Conservation (phyloP, 2,113 vertebrate genomes). For the Oxyura jamaicensis region DNA sequence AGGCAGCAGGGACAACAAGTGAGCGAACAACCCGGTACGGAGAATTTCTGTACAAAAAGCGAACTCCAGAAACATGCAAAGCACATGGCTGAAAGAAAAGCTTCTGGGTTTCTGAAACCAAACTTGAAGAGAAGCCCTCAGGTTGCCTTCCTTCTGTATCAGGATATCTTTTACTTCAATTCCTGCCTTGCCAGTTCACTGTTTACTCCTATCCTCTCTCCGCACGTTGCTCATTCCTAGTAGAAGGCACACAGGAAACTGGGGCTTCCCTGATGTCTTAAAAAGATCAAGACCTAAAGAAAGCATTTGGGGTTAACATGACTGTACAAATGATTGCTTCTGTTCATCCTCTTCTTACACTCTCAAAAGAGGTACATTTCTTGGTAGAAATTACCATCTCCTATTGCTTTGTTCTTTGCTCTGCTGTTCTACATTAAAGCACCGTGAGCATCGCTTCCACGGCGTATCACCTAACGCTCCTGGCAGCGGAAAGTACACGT, state of each 20-base stretch:
- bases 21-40: neutral
- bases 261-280: neutral
- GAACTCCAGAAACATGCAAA: neutral
- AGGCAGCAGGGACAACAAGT: neutral
- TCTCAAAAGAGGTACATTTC: neutral
- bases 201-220: neutral
- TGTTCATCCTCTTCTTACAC: neutral
- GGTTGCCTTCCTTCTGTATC: neutral
- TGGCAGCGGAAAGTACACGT: neutral
- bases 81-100: neutral
- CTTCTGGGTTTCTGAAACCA: neutral
- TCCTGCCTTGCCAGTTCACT: neutral
- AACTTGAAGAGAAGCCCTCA: neutral
- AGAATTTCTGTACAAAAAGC: neutral
- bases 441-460: neutral
- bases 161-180: neutral
- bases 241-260: neutral
- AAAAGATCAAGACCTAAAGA: neutral
- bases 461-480: neutral
- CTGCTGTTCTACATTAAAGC: neutral
- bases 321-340: neutral
- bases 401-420: neutral
- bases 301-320: neutral
- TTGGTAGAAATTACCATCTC: neutral
- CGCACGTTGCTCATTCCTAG: neutral